Evolutionary conservation across 2,797 vertebrate genomes (phyloP), one percentile per base, ranked within the genome.

Genomic region (Heliangelus exortis): DNA sequence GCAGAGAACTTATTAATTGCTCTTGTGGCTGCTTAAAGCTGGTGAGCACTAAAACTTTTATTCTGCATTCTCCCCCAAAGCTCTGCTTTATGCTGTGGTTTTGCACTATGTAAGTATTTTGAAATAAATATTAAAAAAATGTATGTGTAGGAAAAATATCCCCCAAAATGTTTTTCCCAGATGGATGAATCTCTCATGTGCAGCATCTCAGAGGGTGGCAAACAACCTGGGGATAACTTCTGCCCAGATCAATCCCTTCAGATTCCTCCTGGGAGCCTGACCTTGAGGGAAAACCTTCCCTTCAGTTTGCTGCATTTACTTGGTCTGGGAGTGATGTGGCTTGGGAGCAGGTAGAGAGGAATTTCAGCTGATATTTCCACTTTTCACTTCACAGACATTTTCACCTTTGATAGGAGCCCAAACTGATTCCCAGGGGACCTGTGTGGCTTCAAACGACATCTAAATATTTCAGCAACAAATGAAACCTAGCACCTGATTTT

Each of bases 251-350:
- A 8, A 17, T 39, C 31, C 1, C 1, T 13, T 17, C 1, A 1
- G 73, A 50, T 26, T 43, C 83, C 41, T 65, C 45, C 84, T 4
- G 29, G 4, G 31, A 55, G 53, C 55, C 61, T 33, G 29, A 54
- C 87, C 91, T 57, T 9, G 41, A 76, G 68, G 34, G 47, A 41
- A 54, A 4, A 5, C 7, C 36, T 28, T 28, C 39, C 5, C 1
- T 33, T 26, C n/a, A 4, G 3, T 12, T 4, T 18, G 28, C 58
- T 41, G 36, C n/a, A 8, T 6, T 15, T 16, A 39, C 43, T 39
- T 58, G 17, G 17, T 21, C 68, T 17, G 0, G 0, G 12, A 48
- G 34, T 2, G 58, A 29, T 39, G 59, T 1, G 66, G 15, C 15
- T 15, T 0, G 15, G 10, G 29, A 67, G 8, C 19, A 47, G 31